Conservation (phyloP, 2,113 vertebrate genomes). For the Petrocephalus microphthalmus region DNA sequence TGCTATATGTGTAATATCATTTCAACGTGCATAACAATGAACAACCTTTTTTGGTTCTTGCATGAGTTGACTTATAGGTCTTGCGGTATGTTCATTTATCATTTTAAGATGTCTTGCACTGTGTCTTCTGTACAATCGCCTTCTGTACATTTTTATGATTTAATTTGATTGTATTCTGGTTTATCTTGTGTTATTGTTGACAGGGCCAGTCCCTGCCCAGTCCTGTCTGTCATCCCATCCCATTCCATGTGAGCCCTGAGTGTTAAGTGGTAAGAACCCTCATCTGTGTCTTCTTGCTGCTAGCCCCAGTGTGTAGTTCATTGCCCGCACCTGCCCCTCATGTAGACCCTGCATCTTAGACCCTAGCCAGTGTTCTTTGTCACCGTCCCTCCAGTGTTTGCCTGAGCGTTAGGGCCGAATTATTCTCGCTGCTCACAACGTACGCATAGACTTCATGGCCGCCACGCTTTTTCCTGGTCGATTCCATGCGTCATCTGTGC, state of each 20-base stretch:
- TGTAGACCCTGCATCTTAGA: neutral
- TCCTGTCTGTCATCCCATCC: neutral
- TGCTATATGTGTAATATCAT: neutral
- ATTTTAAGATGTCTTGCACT: neutral
- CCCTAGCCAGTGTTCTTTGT: neutral
- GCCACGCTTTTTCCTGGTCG: too few relatives aligned
- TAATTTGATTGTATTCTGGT: neutral
- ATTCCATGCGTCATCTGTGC: too few relatives aligned
- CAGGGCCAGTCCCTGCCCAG: neutral
- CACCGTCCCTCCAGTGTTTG: neutral
- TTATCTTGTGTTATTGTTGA: neutral
- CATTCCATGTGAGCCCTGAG: neutral
- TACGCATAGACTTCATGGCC: too few relatives aligned
- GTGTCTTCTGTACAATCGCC: neutral
- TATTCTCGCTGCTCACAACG: too few relatives aligned
- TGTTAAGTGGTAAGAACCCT: neutral
- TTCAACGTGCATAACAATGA: neutral
- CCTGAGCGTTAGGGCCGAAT: neutral
- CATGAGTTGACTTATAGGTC: neutral
- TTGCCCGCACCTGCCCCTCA: neutral
- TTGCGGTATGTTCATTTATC: neutral
- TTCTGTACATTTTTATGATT: neutral
- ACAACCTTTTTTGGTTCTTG: neutral
- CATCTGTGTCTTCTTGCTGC: neutral
- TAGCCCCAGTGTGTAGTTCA: neutral